Conservation (phyloP, 2,113 vertebrate species). For the Myanophis thanlyinensis region DNA sequence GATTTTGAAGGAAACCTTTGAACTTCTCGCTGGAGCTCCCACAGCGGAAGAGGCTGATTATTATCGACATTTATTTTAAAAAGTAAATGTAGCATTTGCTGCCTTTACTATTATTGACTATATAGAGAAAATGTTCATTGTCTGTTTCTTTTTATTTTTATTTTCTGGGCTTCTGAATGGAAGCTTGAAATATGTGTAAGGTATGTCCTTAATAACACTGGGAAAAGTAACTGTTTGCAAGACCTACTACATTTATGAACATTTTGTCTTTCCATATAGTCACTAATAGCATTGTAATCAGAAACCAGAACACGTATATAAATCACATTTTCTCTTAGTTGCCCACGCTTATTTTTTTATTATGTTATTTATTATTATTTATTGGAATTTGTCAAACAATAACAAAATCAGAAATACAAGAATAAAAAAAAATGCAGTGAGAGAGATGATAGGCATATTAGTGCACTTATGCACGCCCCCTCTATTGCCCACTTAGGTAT, state of each 20-base stretch:
- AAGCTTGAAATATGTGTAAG: constrained; percentile 16
- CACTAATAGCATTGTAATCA: constrained; percentile 11
- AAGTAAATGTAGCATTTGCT: constrained; percentile 7
- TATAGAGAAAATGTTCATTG: constrained; percentile 15
- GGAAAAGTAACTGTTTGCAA: constrained; percentile 13
- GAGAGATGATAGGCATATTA: too few species aligned
- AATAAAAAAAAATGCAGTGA: too few species aligned
- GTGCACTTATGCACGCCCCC: too few species aligned
- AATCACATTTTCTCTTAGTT: background rate
- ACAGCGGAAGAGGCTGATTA: background rate
- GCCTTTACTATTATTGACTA: background rate
- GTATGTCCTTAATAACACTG: constrained; percentile 20
- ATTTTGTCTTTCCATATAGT: background rate
- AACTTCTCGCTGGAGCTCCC: background rate
- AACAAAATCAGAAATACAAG: too few species aligned
- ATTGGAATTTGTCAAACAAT: too few species aligned
- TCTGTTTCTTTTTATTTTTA: constrained; percentile 7
- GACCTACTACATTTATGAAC: background rate
- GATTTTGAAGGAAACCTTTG: background rate
- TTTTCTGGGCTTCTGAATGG: background rate
- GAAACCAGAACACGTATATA: background rate
- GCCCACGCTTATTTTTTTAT: background rate
- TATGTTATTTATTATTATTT: too few species aligned
- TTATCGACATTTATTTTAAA: constrained; percentile 14
- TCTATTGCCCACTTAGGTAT: too few species aligned